These are phyloP conservation scores for Crotalus helleri DNA, from an alignment of 2,113 vertebrate species.

Conservation along the genomic window DNA sequence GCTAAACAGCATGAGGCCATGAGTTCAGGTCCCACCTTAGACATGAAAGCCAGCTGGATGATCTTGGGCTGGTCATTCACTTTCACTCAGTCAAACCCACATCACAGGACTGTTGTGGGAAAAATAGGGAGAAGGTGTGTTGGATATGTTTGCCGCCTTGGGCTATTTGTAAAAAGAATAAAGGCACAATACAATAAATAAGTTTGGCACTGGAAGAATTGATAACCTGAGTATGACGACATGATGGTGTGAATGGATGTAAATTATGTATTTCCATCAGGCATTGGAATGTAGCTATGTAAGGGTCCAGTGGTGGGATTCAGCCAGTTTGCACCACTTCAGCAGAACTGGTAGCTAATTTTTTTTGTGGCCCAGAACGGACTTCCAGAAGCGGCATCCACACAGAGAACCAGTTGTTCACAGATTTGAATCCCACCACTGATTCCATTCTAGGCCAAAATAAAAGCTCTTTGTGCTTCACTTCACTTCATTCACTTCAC, in stretches of 20 bases:
- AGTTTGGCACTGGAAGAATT: neutral
- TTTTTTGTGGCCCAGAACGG: too few species aligned
- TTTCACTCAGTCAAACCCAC: neutral
- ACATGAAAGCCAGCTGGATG: too few species aligned
- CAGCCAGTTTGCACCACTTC: too few species aligned
- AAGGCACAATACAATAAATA: neutral
- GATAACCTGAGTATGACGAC: neutral
- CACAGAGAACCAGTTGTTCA: too few species aligned
- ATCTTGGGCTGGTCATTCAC: neutral
- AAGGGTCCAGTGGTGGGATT: too few species aligned
- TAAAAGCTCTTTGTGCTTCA: neutral
- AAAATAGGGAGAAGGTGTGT: neutral
- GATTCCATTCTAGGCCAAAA: neutral
- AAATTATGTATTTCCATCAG: neutral
- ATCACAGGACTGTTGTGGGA: neutral
- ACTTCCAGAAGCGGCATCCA: too few species aligned
- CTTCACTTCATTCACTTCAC: neutral
- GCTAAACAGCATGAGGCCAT: neutral
- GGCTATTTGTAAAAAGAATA: neutral
- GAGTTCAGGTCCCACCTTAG: neutral
- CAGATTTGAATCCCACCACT: neutral
- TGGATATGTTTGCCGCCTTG: neutral
- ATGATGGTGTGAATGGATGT: neutral
- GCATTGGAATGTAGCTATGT: neutral
- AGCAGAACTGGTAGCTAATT: too few species aligned